Percentiles rank a stretch among this genome's conserved stretches.
Evolutionary conservation across 2,797 vertebrate species (phyloP).

Genomic region (Danionella dracula): DNA sequence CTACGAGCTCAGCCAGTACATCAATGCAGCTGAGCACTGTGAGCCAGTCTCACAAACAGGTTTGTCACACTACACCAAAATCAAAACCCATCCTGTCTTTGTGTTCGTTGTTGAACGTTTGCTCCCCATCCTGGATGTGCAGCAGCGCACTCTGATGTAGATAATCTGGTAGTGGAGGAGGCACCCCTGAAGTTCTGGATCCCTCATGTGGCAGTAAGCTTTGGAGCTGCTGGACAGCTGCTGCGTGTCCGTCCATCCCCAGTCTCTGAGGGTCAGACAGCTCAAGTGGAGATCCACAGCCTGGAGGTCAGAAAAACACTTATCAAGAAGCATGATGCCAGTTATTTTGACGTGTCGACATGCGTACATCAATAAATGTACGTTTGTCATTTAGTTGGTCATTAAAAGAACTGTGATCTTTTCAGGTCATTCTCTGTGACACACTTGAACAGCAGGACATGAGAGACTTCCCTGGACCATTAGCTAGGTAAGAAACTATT

Average conservation of each 20-base stretch:
- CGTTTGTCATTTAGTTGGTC: no score
- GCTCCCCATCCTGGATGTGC: no score
- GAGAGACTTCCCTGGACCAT: conserved; percentile 79
- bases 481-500: conserved; percentile 73
- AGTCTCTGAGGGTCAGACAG: conserved; percentile 63
- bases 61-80: conserved; percentile 34
- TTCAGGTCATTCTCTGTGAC: conserved; percentile 74
- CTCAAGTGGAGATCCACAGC: conserved; percentile 78
- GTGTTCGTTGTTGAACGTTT: no score
- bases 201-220: conserved; percentile 72
- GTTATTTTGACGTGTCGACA: no score
- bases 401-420: background rate
- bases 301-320: conserved; percentile 69
- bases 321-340: background rate
- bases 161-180: background rate
- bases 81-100: background rate
- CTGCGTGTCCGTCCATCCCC: conserved; percentile 64
- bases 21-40: conserved; percentile 56
- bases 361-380: no score
- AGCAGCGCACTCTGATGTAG: conserved; percentile 46
- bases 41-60: conserved; percentile 53
- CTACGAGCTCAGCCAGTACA: conserved; percentile 86
- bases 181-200: conserved; percentile 73
- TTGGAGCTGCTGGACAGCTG: conserved; percentile 82
- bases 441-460: conserved; percentile 78